Percentiles rank a stretch among this genome's conserved stretches.
phyloP scores from a whole-genome alignment of 1,140 invertebrate genomes.

The Papilio machaon region DNA sequence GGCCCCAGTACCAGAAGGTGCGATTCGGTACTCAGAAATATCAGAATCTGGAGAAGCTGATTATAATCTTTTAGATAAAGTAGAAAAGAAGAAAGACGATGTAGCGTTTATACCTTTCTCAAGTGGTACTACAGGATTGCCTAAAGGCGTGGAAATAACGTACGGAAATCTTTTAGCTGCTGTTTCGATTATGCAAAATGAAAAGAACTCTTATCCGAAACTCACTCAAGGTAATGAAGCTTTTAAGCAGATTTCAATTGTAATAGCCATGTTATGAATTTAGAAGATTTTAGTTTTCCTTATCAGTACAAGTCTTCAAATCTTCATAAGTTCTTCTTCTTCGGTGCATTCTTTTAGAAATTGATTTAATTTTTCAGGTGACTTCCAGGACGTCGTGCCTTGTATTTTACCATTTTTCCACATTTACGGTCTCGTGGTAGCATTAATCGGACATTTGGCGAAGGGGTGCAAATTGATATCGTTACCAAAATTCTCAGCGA shows the following conservation, averaged over 20 bases:
- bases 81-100: conserved; percentile 74
- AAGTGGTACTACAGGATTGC: conserved; percentile 94
- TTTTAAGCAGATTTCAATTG: background rate
- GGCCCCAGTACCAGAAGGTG: conserved; percentile 65
- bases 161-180: conserved; percentile 89
- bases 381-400: conserved; percentile 84
- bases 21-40: conserved; percentile 80
- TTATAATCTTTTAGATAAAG: conserved; percentile 61
- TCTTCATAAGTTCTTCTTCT: too few species aligned
- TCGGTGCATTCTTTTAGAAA: background rate
- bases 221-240: conserved; percentile 59
- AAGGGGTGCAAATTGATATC: conserved; percentile 88
- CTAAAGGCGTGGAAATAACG: conserved; percentile 95
- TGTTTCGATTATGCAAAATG: conserved; percentile 72
- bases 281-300: background rate
- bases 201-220: conserved; percentile 52
- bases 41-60: conserved; percentile 70
- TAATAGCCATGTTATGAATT: background rate
- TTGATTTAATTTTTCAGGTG: conserved; percentile 59
- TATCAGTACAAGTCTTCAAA: background rate
- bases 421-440: conserved; percentile 89
- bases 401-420: conserved; percentile 93
- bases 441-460: conserved; percentile 83
- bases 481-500: conserved; percentile 88
- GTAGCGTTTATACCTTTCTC: conserved; percentile 86